phyloP scores from a whole-genome alignment of 2,888 invertebrate species.

The Eupeodes latifasciatus region DNA sequence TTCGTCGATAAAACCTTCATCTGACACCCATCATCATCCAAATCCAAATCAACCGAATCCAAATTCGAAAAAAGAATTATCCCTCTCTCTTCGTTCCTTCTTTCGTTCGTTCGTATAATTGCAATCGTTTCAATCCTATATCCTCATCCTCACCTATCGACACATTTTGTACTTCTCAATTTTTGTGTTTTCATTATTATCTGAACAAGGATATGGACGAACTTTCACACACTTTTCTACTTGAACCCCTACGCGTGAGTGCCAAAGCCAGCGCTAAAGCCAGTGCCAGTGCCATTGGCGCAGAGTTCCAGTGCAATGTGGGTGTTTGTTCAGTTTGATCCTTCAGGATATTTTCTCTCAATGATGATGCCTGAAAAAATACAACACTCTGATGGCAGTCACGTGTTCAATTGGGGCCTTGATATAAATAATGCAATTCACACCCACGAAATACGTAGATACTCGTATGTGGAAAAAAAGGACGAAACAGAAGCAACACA shows the following conservation, averaged over 20 bases:
- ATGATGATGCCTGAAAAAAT: constrained; percentile 44
- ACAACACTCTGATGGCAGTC: constrained; percentile 65
- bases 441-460: constrained; percentile 45
- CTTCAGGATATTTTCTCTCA: constrained; percentile 65
- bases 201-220: constrained; percentile 10
- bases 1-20: constrained; percentile 37
- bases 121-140: constrained; percentile 52
- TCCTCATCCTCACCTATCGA: constrained; percentile 8
- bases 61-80: constrained; percentile 24
- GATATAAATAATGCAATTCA: constrained; percentile 74
- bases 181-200: constrained; percentile 47
- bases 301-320: constrained; percentile 28
- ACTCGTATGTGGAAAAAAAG: too few relatives aligned
- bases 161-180: constrained; percentile 69
- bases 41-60: constrained; percentile 46
- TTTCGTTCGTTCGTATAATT: constrained; percentile 41
- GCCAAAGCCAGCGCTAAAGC: background rate
- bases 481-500: background rate
- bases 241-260: constrained; percentile 44
- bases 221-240: constrained; percentile 66
- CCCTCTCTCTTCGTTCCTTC: constrained; percentile 18
- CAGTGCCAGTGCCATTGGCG: constrained; percentile 10
- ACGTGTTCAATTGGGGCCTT: constrained; percentile 71
- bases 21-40: constrained; percentile 44
- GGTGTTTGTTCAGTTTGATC: constrained; percentile 44